Base-by-base conservation (phyloP, 1,140 invertebrate genomes). In the Diachasmimorpha longicaudata region DNA sequence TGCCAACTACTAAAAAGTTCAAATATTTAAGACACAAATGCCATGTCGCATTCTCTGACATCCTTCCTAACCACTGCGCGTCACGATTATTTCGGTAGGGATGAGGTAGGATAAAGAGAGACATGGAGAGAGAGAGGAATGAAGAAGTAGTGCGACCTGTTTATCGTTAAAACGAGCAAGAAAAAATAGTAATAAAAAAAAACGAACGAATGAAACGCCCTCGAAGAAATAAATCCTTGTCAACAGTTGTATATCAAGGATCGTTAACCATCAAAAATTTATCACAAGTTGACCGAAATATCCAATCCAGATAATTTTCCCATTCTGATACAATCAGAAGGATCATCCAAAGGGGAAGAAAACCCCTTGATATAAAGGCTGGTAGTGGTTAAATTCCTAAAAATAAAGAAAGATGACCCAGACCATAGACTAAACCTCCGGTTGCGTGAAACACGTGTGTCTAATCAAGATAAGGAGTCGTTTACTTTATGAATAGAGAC, bases 21-120 rank as follows among this genome's bases (percentile, higher is more conserved):
- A 76, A 76, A 76, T 71, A 76, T 76, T 76, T 70, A 48, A 76
- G 66, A 52, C 52, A 36, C n/a, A 66, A 71, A 76, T 76, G 69
- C 74, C 74, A 70, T 71, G 74, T 76, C 74, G 74, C 74, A 71
- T 76, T 76, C 67, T 63, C 74, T 76, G 68, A 76, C 74, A 71
- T 76, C 67, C 68, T 48, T 70, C 58, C 74, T 76, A 71, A 58
- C 48, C 48, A 58, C 58, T 42, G 68, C 21, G 9, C 39, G n/a
- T n/a, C 14, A 58, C 74, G 48, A 70, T 70, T 70, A 76, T 76
- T 76, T 76, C 37, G 70, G 1, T 5, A 16, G 46, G 46, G n/a
- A n/a, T n/a, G n/a, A n/a, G n/a, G n/a, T n/a, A n/a, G n/a, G n/a
- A n/a, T n/a, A n/a, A n/a, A n/a, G n/a, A n/a, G n/a, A n/a, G n/a